Evolutionary conservation across 2,797 vertebrate genomes (phyloP), one percentile per base, ranked within the genome.

Genomic region (Sebastes iracundus): DNA sequence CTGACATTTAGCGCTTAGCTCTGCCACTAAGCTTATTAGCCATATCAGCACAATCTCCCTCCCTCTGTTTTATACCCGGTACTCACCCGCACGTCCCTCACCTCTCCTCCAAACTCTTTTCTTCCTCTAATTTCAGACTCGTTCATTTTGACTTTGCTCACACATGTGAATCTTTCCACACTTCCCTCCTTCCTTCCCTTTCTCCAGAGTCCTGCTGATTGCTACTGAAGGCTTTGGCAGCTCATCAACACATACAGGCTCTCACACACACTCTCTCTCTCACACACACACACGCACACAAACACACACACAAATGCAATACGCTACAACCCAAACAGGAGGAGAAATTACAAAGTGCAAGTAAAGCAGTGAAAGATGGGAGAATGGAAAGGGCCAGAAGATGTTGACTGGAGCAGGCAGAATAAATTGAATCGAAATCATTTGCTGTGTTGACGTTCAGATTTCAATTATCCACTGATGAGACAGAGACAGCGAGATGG

Each of bases 1-100:
- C 82, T 95, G 94, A 93, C 93, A 94, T 94, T 95, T 94, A 94
- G 87, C 79, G 79, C 91, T 86, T 91, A 89, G 91, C 88, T 94
- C 86, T 90, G 90, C 88, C 91, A 92, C 90, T 91, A 92, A 91
- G 92, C 92, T 93, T 94, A 93, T 94, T 94, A 94, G 90, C 88
- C 88, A 90, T 93, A 95, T 94, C 93, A 94, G 92, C 92, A 93
- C 86, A 92, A 94, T 94, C 91, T 93, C 82, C 46, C 80, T 86
- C 72, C 79, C 68, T 81, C 58, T 77, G 60, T 80, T 81, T 81
- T 67, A 49, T 49, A 72, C 64, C 61, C 75, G 75, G 71, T 58
- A 27, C 64, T 65, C 69, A 59, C 60, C 66, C 68, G 61, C 80
- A 69, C 56, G 49, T 62, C 66, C 35, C 22, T 61, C 63, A 63